Base-by-base conservation (phyloP, 2,888 invertebrate genomes). In the Phaonia tiefii region DNA sequence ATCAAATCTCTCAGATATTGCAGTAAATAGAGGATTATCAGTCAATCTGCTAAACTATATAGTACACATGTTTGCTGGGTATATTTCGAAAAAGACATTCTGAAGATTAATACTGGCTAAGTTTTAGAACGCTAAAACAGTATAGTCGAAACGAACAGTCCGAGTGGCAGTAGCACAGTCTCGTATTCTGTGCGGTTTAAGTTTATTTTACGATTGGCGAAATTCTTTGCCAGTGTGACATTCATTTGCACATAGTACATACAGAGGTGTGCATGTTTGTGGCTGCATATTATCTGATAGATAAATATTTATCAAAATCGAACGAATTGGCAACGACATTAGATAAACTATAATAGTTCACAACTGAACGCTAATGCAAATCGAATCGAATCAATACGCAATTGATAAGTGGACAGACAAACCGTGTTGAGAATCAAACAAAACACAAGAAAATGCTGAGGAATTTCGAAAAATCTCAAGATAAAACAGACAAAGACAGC, bases 71-170 rank as follows among this genome's bases (percentile, higher is more conserved):
- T 81, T 72, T 81, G 72, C 60, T 81, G 81, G 81, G 81, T 72
- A 69, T 51, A 39, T 25, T 66, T 58, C 44, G 58, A 42, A 75
- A 75, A 17, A 72, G 42, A 65, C 54, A 56, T 78, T 69, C 63
- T 63, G 46, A 69, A 65, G 63, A 75, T 69, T 42, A 37, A 75
- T 63, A 63, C 78, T 72, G 75, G 72, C 71, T 78, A 73, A 72
- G 46, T 81, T 81, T 75, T 75, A 60, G 67, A 73, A 44, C 60
- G 66, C 49, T 49, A 79, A 31, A 75, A 66, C 56, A 81, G 66
- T 76, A 54, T 86, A 89, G 88, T 89, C 86, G 84, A 87, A 88
- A 87, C 87, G 88, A 87, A 86, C 85, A 86, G 86, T 85, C 86
- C 77, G 84, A 83, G 72, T 82, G 83, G 84, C 84, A 83, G 85